Base-by-base conservation (phyloP, 2,113 vertebrate species). In the Sceloporus tristichus region DNA sequence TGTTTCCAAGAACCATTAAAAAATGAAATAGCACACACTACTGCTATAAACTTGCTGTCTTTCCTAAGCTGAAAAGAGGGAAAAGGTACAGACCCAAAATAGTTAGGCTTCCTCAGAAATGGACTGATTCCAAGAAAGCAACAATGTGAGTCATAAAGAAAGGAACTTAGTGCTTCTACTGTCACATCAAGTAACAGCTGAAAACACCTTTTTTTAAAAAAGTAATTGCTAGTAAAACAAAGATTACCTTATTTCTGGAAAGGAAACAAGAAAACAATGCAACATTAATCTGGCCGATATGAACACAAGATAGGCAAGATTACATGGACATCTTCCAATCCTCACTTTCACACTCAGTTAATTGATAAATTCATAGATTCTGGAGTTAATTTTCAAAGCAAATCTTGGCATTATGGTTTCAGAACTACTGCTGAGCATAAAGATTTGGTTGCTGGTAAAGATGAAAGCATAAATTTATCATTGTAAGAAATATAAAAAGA, bases 1-100 rank as follows among this genome's bases (percentile, higher is more conserved):
- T 48, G 71, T 19, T n/a, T 70, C 62, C 85, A 54, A 71, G 77
- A 80, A 86, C 56, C 25, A 18, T 86, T 78, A 56, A 34, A 86
- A 79, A 70, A 86, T 38, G 62, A 71, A 68, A 65, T 19, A 42
- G 7, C 9, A 85, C 5, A 85, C 38, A 29, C 11, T 25, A 70
- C 71, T 62, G 23, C 11, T 59, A 42, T 85, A 9, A 79, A n/a
- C 40, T 68, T 9, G 5, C 9, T 70, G n/a, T 54, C 21, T 71
- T 38, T 56, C n/a, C 48, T 40, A 59, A 23, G 5, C 56, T 38
- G 38, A 9, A 38, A 74, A 75, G 68, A 80, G 29, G n/a, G 66
- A 59, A 68, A 48, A 40, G 59, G 62, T 13, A 42, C 21, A 70
- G 6, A 23, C 19, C n/a, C 9, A 68, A 54, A 79, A 27, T 29